Conservation (phyloP, 2,113 vertebrate genomes). For the Mungos mungo region DNA sequence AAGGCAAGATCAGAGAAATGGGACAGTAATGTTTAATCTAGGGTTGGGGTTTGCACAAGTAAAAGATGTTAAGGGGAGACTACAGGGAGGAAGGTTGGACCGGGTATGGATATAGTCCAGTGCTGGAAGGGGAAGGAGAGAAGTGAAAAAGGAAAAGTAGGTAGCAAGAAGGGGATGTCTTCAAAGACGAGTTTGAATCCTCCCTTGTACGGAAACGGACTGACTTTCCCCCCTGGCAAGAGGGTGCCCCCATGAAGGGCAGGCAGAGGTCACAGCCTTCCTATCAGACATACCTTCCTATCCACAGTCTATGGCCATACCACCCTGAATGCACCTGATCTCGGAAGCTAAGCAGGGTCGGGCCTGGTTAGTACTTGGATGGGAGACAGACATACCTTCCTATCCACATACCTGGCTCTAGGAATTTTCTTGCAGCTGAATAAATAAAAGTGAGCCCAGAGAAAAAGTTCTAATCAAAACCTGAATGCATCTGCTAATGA, state of each 20-base stretch:
- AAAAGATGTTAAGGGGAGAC: background rate
- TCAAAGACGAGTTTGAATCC: background rate
- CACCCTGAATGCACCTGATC: too few relatives aligned
- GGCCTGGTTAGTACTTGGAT: too few relatives aligned
- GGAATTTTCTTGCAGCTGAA: conserved; percentile 35
- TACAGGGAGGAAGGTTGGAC: background rate
- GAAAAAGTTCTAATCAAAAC: conserved; percentile 23
- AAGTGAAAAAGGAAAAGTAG: background rate
- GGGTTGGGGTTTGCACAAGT: background rate
- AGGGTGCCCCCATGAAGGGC: background rate
- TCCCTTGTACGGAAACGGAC: background rate
- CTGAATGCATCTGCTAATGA: background rate
- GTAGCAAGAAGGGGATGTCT: background rate
- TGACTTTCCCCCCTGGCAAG: background rate
- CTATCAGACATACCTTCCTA: background rate
- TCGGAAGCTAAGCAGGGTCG: too few relatives aligned
- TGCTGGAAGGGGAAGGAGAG: background rate
- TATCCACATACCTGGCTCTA: conserved; percentile 23
- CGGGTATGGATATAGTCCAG: background rate
- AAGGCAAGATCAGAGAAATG: background rate
- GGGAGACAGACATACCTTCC: background rate
- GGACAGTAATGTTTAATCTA: background rate
- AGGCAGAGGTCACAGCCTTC: background rate
- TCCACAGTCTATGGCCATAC: background rate
- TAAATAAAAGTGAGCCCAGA: conserved; percentile 30